Percentiles rank a stretch among this genome's conserved stretches.
Conservation (phyloP, 2,797 vertebrate genomes). For the Capromys pilorides region DNA sequence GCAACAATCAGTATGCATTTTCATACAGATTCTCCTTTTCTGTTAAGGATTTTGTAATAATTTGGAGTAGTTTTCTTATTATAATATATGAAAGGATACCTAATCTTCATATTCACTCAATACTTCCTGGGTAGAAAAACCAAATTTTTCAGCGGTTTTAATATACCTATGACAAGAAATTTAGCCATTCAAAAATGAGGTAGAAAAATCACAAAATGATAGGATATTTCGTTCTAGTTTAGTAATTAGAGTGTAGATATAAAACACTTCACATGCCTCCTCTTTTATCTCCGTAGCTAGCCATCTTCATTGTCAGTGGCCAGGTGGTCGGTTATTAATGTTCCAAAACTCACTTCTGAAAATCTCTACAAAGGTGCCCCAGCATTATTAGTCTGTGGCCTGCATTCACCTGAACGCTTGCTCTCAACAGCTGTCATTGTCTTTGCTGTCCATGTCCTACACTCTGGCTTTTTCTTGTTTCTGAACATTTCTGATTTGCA, state of each 20-base stretch:
- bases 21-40: not conserved
- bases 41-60: not conserved
- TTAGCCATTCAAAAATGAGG: not conserved
- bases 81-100: not conserved
- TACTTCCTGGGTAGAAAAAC: not conserved
- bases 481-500: constrained; percentile 34
- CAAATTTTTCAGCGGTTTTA: constrained; percentile 3
- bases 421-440: constrained; percentile 63
- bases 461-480: constrained; percentile 41
- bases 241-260: not conserved
- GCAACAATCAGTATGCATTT: not conserved
- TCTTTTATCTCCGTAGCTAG: constrained; percentile 41
- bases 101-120: not conserved
- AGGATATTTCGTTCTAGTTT: not conserved
- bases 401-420: constrained; percentile 65
- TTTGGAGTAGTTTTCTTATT: not conserved
- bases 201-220: not conserved
- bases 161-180: not conserved
- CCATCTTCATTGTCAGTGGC: constrained; percentile 47
- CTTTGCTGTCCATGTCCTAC: not conserved
- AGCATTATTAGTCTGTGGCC: constrained; percentile 54
- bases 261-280: not conserved
- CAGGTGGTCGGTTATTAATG: constrained; percentile 57
- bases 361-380: constrained; percentile 49
- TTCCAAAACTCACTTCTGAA: constrained; percentile 67